Conservation (phyloP, 1,140 invertebrate species). For the Spodoptera litura region DNA sequence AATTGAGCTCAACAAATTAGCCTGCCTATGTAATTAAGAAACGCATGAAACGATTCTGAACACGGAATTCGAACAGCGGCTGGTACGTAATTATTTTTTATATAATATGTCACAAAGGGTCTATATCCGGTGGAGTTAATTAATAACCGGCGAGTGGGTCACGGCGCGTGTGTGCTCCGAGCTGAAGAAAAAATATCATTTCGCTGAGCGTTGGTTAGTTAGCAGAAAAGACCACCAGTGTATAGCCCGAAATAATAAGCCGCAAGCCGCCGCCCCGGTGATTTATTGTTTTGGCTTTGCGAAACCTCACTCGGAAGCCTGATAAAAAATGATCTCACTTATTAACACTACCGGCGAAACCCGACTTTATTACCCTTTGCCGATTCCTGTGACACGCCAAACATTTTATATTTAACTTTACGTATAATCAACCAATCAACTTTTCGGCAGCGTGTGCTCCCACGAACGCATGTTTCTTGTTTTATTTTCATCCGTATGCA, state of each 20-base stretch:
- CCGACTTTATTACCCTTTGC: slow-evolving; percentile 71
- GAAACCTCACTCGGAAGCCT: slow-evolving; percentile 76
- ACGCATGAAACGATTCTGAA: slow-evolving; percentile 28
- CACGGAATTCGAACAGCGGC: slow-evolving; percentile 13
- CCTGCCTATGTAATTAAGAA: slow-evolving; percentile 39
- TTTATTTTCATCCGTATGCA: slow-evolving; percentile 24
- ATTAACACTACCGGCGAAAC: slow-evolving; percentile 73
- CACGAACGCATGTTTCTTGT: slow-evolving; percentile 8
- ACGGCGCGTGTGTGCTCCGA: slow-evolving; percentile 46
- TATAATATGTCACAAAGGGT: slow-evolving; percentile 54
- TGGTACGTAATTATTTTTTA: slow-evolving; percentile 54
- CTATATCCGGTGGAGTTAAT: slow-evolving; percentile 65
- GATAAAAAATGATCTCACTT: slow-evolving; percentile 83
- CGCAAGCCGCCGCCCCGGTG: slow-evolving; percentile 68
- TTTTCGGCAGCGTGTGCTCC: slow-evolving; percentile 1
- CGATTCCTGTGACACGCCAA: slow-evolving; percentile 52
- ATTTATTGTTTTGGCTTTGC: slow-evolving; percentile 82
- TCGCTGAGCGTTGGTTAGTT: slow-evolving; percentile 69
- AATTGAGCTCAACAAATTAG: slow-evolving; percentile 38
- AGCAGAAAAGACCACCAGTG: slow-evolving; percentile 66
- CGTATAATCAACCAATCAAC: slow-evolving; percentile 44
- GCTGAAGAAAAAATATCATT: slow-evolving; percentile 68
- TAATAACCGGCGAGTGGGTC: slow-evolving; percentile 69
- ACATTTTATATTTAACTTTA: slow-evolving; percentile 48
- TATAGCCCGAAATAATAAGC: slow-evolving; percentile 79